phyloP scores from a whole-genome alignment of 1,140 invertebrate species.

The Pectinophora gossypiella region DNA sequence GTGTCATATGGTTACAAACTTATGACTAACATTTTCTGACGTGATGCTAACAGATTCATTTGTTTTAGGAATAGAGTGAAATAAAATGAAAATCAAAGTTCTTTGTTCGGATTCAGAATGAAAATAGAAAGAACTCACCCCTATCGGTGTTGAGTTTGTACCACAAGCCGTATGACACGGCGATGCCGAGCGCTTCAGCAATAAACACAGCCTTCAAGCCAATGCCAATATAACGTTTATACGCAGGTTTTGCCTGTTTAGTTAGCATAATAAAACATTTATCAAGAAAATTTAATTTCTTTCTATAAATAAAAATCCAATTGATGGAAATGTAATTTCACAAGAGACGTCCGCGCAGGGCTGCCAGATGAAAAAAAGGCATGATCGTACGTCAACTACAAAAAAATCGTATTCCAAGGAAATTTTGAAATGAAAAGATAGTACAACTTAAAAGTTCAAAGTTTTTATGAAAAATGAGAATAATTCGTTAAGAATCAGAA shows the following conservation, averaged over 20 bases:
- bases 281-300: neutral
- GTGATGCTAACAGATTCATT: neutral
- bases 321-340: too few species aligned
- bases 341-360: too few species aligned
- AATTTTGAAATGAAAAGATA: too few species aligned
- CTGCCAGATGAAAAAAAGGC: too few species aligned
- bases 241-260: constrained; percentile 74
- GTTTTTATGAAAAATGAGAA: too few species aligned
- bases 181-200: constrained; percentile 74
- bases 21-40: neutral
- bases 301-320: neutral
- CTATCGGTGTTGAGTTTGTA: constrained; percentile 78
- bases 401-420: too few species aligned
- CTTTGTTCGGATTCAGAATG: neutral
- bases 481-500: too few species aligned
- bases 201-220: constrained; percentile 73
- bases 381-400: too few species aligned
- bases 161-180: constrained; percentile 76
- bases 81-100: neutral
- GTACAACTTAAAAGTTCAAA: too few species aligned
- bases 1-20: neutral
- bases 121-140: constrained; percentile 59
- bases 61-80: neutral
- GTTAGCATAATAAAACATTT: constrained; percentile 73
- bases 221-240: constrained; percentile 70